Evolutionary conservation across 2,797 vertebrate species (phyloP).

Genomic region (Accipiter minullus): DNA sequence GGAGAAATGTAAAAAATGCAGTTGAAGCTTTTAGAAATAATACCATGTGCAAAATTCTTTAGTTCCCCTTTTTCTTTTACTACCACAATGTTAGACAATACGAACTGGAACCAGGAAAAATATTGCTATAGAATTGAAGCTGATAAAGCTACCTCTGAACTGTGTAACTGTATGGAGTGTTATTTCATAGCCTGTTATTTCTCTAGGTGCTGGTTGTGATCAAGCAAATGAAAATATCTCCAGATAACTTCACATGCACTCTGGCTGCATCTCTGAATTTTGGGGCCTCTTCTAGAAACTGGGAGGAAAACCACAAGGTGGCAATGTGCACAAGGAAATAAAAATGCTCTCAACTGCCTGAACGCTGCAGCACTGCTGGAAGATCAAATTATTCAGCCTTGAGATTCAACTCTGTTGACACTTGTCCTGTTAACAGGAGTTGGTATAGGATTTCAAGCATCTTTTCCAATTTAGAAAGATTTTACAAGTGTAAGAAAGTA

Average conservation of each 20-base stretch:
- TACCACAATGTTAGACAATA: fast-evolving
- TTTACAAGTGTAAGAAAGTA: neutral
- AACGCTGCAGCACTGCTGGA: fast-evolving
- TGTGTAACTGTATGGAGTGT: neutral
- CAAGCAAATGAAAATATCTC: neutral
- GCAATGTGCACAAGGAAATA: constrained; percentile 72
- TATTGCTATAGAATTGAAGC: fast-evolving
- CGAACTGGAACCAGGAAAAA: neutral
- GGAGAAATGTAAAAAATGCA: neutral
- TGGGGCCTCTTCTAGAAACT: neutral
- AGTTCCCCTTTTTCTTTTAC: neutral
- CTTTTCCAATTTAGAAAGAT: neutral
- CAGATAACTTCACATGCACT: fast-evolving
- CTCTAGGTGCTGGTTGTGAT: neutral
- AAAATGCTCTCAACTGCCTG: neutral
- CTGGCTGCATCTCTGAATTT: neutral
- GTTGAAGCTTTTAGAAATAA: neutral
- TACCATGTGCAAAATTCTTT: neutral
- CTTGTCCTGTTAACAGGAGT: neutral
- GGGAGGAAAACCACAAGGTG: constrained; percentile 63
- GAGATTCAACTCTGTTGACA: neutral
- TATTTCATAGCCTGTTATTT: neutral
- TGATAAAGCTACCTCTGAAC: neutral
- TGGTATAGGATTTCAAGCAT: neutral
- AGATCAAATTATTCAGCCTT: neutral